Percentiles rank a stretch among this genome's conserved stretches.
Evolutionary conservation across 2,797 vertebrate genomes (phyloP).

Genomic region (Orestias chungarensis): DNA sequence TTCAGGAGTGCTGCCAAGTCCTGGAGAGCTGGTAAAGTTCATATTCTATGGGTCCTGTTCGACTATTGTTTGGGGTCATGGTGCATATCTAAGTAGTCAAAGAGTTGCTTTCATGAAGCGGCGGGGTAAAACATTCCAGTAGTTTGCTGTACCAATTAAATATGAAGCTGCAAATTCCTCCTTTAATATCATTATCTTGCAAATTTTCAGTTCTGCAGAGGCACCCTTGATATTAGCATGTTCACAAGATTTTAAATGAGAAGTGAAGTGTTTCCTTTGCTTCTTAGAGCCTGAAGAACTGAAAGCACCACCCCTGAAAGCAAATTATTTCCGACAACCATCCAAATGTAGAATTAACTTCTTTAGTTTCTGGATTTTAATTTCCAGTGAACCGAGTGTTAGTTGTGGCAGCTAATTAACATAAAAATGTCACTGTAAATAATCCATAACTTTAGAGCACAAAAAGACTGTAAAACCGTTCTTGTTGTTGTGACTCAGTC

Average conservation of each 20-base stretch:
- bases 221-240: conserved; percentile 25
- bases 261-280: conserved; percentile 21
- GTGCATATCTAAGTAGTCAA: conserved; percentile 55
- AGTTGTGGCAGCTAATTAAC: conserved; percentile 55
- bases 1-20: conserved; percentile 49
- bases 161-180: conserved; percentile 4
- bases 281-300: conserved; percentile 33
- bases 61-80: conserved; percentile 60
- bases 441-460: conserved; percentile 19
- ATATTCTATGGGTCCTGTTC: conserved; percentile 37
- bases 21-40: conserved; percentile 22
- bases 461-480: too few species aligned
- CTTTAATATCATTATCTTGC: conserved; percentile 33
- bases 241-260: conserved; percentile 24
- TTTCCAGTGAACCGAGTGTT: conserved; percentile 29
- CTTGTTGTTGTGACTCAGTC: too few species aligned
- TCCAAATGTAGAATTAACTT: conserved; percentile 40
- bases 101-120: conserved; percentile 61
- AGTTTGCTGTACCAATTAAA: conserved; percentile 50
- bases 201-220: conserved; percentile 22
- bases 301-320: conserved; percentile 12
- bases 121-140: conserved; percentile 45
- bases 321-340: conserved; percentile 49
- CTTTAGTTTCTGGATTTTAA: conserved; percentile 14
- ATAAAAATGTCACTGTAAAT: conserved; percentile 43